These are phyloP conservation scores for Remorina albescens DNA, from an alignment of 2,797 vertebrate species.

Conservation along the genomic window DNA sequence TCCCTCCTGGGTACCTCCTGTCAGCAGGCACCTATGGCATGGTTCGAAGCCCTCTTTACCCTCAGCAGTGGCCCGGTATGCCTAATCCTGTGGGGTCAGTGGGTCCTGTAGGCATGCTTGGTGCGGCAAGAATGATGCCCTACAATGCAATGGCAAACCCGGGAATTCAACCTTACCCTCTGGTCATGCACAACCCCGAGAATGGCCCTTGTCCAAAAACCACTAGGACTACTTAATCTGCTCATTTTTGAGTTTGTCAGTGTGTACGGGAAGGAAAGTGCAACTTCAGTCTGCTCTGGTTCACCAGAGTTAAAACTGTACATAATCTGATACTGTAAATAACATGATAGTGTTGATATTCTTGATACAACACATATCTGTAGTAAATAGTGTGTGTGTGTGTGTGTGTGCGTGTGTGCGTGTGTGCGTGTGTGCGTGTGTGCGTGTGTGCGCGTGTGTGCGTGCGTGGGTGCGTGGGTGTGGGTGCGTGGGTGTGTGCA, in stretches of 20 bases:
- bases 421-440: slow-evolving; percentile 30
- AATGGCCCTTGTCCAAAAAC: slow-evolving; percentile 76
- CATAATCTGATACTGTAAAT: slow-evolving; percentile 78
- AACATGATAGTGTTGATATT: slow-evolving; percentile 69
- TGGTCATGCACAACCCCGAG: slow-evolving; percentile 78
- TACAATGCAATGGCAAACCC: slow-evolving; percentile 76
- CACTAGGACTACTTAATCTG: slow-evolving; percentile 85
- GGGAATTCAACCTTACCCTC: slow-evolving; percentile 82
- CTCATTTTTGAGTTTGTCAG: slow-evolving; percentile 30
- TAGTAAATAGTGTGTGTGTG: slow-evolving; percentile 50
- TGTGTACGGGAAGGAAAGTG: slow-evolving; percentile 42
- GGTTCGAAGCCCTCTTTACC: slow-evolving; percentile 78
- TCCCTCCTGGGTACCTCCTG: slow-evolving; percentile 76
- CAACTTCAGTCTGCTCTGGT: slow-evolving; percentile 42
- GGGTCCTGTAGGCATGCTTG: slow-evolving; percentile 75
- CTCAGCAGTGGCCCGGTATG: slow-evolving; percentile 81
- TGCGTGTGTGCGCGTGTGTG: slow-evolving; percentile 42
- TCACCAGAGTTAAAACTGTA: slow-evolving; percentile 66
- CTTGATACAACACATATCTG: slow-evolving; percentile 68
- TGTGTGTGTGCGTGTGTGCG: slow-evolving; percentile 37
- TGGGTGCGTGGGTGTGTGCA: too few relatives aligned
- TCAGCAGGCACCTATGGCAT: slow-evolving; percentile 82
- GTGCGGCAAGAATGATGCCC: slow-evolving; percentile 69
- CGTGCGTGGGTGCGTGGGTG: slow-evolving; percentile 40
- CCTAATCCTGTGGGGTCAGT: slow-evolving; percentile 64